A percentile compares a stretch with the other conserved stretches of the same genome.
Conservation (phyloP, 2,113 vertebrate genomes). For the Empidonax alnorum region DNA sequence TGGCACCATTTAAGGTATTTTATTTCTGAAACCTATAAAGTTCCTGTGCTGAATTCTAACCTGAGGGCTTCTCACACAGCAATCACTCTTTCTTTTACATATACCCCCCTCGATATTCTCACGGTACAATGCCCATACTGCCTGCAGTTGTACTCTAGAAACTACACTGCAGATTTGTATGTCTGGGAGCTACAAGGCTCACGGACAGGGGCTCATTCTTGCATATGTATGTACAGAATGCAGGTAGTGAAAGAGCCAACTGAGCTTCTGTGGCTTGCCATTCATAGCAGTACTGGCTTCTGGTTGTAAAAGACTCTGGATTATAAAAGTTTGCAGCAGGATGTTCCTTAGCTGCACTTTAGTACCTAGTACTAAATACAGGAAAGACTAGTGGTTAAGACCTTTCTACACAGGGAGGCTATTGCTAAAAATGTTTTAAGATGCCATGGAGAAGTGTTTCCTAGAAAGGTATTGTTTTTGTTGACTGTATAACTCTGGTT, state of each 20-base stretch:
- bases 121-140: background rate
- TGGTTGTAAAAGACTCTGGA: background rate
- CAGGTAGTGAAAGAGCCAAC: background rate
- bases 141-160: background rate
- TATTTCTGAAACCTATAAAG: background rate
- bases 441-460: background rate
- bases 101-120: background rate
- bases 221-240: background rate
- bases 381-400: background rate
- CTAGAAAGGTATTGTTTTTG: background rate
- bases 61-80: background rate
- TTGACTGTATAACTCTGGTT: background rate
- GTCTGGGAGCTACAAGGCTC: background rate
- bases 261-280: background rate
- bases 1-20: background rate
- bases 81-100: slow-evolving; percentile 7
- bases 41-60: background rate
- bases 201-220: background rate
- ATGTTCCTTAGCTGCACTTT: background rate
- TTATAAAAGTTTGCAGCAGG: background rate
- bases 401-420: background rate
- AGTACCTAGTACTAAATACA: background rate
- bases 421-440: background rate
- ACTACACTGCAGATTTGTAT: background rate
- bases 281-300: background rate